These are phyloP conservation scores for Kryptolebias ocellatus DNA, from an alignment of 2,797 vertebrate genomes.

Conservation along the genomic window DNA sequence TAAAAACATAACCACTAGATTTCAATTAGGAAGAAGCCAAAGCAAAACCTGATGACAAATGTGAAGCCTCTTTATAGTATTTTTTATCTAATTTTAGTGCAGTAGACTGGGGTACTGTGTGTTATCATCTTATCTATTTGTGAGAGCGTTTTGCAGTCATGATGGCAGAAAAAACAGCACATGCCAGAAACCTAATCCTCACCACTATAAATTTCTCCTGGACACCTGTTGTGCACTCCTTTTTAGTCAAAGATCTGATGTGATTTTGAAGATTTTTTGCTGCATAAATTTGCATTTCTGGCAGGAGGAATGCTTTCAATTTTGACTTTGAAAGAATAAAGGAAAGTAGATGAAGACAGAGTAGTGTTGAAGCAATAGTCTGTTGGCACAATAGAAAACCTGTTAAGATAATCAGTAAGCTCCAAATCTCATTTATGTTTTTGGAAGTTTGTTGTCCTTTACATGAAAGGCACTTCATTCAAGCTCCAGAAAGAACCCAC, in stretches of 20 bases:
- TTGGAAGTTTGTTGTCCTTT: slow-evolving; percentile 31
- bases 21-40: no score
- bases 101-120: no score
- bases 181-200: slow-evolving; percentile 38
- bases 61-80: no score
- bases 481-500: not conserved
- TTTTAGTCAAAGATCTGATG: slow-evolving; percentile 42
- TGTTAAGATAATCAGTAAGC: not conserved
- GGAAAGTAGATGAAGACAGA: not conserved
- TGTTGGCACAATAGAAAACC: not conserved
- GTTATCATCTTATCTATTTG: no score
- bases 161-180: slow-evolving; percentile 45
- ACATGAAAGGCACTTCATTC: slow-evolving; percentile 9
- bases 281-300: not conserved
- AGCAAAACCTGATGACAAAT: no score
- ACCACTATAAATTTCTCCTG: slow-evolving; percentile 20
- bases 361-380: not conserved
- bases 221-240: slow-evolving; percentile 29
- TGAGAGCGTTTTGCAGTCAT: slow-evolving; percentile 11
- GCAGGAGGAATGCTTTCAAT: not conserved
- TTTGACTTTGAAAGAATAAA: no score
- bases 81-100: no score
- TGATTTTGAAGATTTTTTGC: slow-evolving; percentile 27
- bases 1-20: no score
- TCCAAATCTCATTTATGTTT: not conserved